Conservation (phyloP, 1,140 invertebrate species). For the Drosophila paulistorum region DNA sequence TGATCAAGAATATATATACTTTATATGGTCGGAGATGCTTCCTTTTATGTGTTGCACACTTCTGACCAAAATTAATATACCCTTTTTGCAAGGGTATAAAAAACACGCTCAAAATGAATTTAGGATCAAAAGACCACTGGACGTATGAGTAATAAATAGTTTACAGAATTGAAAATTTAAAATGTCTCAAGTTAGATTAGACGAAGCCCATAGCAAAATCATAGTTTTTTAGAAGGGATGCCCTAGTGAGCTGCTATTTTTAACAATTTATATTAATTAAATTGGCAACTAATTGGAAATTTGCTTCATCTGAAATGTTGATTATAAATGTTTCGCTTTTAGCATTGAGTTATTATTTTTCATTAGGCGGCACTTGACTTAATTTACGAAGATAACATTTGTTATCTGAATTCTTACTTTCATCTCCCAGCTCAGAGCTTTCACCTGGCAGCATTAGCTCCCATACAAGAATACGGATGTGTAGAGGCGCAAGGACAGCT, state of each 20-base stretch:
- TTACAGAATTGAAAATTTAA: not conserved
- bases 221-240: too few species aligned
- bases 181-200: too few species aligned
- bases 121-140: not conserved
- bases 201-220: too few species aligned
- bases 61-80: too few species aligned
- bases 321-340: not conserved
- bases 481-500: conserved; percentile 1
- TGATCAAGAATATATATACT: too few species aligned
- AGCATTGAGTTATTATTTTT: conserved; percentile 1
- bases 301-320: too few species aligned
- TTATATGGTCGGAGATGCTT: too few species aligned
- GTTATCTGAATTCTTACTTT: not conserved
- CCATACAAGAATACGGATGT: not conserved
- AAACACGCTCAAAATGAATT: not conserved
- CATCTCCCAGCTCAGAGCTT: not conserved
- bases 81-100: too few species aligned
- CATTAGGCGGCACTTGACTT: not conserved
- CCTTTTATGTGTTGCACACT: too few species aligned
- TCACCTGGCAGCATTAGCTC: conserved; percentile 21
- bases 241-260: too few species aligned
- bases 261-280: too few species aligned
- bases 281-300: too few species aligned
- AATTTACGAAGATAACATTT: not conserved
- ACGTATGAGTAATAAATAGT: not conserved